Evolutionary conservation across 2,797 vertebrate species (phyloP).

Genomic region (Urocyon cinereoargenteus): DNA sequence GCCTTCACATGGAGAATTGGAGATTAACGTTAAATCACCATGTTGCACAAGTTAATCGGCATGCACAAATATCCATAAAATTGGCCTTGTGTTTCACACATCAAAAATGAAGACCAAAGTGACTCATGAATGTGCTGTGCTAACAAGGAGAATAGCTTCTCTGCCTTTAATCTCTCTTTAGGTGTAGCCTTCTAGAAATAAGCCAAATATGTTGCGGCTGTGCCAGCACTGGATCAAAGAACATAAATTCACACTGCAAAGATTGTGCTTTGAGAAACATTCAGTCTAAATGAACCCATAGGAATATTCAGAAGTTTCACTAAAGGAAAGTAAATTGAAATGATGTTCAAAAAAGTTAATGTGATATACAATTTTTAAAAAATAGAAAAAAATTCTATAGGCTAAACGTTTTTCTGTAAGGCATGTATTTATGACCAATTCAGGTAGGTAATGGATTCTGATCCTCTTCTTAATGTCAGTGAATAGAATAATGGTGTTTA

Average conservation of each 20-base stretch:
- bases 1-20: neutral
- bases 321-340: neutral
- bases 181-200: constrained; percentile 5
- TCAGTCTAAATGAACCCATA: neutral
- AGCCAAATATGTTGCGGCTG: neutral
- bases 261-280: neutral
- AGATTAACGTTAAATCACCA: constrained; percentile 26
- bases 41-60: neutral
- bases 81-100: neutral
- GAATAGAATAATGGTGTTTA: neutral
- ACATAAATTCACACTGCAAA: neutral
- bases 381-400: neutral
- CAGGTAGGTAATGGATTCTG: neutral
- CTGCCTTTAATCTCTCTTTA: neutral
- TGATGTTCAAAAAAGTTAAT: neutral
- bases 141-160: neutral
- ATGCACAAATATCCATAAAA: neutral
- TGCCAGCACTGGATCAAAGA: neutral
- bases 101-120: neutral
- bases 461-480: neutral
- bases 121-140: neutral
- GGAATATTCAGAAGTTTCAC: constrained; percentile 15
- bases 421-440: neutral
- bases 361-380: constrained; percentile 12
- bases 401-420: neutral